Evolutionary conservation across 1,140 invertebrate genomes (phyloP).

Genomic region (Bombus pascuorum): DNA sequence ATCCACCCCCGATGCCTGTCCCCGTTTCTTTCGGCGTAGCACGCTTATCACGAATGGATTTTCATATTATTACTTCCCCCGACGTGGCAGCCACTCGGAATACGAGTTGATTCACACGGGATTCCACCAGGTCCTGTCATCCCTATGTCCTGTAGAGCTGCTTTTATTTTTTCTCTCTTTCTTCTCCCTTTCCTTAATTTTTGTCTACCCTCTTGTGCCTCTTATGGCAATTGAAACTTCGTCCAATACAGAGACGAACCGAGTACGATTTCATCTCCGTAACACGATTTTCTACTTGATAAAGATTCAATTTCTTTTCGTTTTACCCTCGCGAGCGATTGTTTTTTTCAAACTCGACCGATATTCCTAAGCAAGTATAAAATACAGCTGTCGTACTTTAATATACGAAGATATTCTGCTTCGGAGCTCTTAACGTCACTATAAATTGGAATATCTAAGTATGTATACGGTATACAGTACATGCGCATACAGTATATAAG

Average conservation of each 20-base stretch:
- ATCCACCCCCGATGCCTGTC: not conserved
- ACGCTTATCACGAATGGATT: conserved; percentile 45
- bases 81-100: conserved; percentile 9
- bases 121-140: not conserved
- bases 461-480: too few relatives aligned
- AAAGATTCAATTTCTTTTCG: not conserved
- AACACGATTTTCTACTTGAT: not conserved
- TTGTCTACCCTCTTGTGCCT: not conserved
- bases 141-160: not conserved
- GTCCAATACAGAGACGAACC: not conserved
- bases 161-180: not conserved
- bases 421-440: too few relatives aligned
- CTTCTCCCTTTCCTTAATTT: not conserved
- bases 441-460: too few relatives aligned
- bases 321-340: not conserved
- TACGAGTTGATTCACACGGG: conserved; percentile 28
- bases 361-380: not conserved
- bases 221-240: not conserved
- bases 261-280: not conserved
- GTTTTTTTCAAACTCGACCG: not conserved
- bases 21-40: not conserved
- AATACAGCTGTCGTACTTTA: not conserved
- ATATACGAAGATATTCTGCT: too few relatives aligned
- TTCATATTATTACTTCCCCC: conserved; percentile 55
- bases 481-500: too few relatives aligned